Evolutionary conservation across 2,797 vertebrate genomes (phyloP), one percentile per base, ranked within the genome.

Genomic region (Paguma larvata): DNA sequence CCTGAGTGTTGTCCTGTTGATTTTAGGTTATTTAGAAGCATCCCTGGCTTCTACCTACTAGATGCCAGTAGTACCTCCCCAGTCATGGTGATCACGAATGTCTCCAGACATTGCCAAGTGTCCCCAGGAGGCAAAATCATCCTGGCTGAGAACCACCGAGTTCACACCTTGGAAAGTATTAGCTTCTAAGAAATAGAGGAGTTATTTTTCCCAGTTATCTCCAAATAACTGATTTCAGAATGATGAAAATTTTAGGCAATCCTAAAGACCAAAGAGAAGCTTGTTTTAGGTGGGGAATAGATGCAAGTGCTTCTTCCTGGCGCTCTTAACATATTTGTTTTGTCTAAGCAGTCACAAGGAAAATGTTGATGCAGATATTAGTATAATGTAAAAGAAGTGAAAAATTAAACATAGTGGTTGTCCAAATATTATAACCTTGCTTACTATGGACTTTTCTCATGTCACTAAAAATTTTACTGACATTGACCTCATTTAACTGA

Each of bases 201-300:
- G 14, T 85, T 91, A 34, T 53, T 77, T 73, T n/a, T 53, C 62
- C 9, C 15, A 85, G 48, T 19, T 4, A 75, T 70, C 79, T 77
- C 41, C 46, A 82, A 68, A 88, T 51, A n/a, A 65, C 25, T 53
- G 10, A 85, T 86, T 94, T 83, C 27, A 89, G 85, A 90, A 89
- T 93, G 53, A 51, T 38, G 16, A 21, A 16, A 79, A 80, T 46
- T 88, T 68, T 65, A 79, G 56, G 0, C 18, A 91, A 86, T 90
- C 89, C 30, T 21, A 75, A 21, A 75, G 53, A 56, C 6, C 73
- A 63, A 80, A 56, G 30, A 4, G 19, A 78, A 83, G 13, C 9
- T 38, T 27, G 63, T 83, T 96, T 94, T 92, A 90, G 32, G 30
- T 56, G 1, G 65, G 7, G 1, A 2, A 7, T 84, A 38, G 32